These are phyloP conservation scores for Helicoverpa armigera DNA, from an alignment of 1,140 invertebrate genomes.

Conservation along the genomic window DNA sequence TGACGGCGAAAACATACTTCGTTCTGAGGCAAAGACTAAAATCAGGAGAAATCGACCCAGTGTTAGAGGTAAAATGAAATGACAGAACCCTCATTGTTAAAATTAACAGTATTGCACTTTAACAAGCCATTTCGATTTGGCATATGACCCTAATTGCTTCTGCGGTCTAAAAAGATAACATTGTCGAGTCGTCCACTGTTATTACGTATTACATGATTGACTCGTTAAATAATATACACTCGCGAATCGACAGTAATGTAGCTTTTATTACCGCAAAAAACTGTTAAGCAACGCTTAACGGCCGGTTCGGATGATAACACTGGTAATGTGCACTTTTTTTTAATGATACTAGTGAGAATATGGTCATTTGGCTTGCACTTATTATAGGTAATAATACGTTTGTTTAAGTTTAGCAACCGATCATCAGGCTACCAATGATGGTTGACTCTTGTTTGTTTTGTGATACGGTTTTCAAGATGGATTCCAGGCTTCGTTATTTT, in stretches of 20 bases:
- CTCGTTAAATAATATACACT: constrained; percentile 33
- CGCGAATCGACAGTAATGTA: constrained; percentile 37
- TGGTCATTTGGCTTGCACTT: constrained; percentile 22
- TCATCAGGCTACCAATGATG: neutral
- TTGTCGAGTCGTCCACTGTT: neutral
- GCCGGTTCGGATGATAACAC: constrained; percentile 24
- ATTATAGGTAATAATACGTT: neutral
- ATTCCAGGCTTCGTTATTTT: too few relatives aligned
- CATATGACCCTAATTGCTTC: constrained; percentile 41
- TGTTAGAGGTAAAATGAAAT: too few relatives aligned
- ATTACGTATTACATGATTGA: constrained; percentile 23
- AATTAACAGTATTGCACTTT: constrained; percentile 16
- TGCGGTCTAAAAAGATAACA: constrained; percentile 37
- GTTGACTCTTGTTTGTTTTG: neutral
- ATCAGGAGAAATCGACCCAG: too few relatives aligned
- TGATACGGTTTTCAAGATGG: neutral
- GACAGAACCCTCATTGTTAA: neutral
- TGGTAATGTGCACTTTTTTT: constrained; percentile 31
- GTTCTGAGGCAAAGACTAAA: too few relatives aligned
- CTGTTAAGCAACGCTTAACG: constrained; percentile 47
- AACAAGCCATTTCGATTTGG: neutral
- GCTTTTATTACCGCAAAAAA: constrained; percentile 53
- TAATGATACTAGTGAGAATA: constrained; percentile 13
- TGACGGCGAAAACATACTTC: too few relatives aligned
- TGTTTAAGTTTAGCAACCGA: constrained; percentile 3